Evolutionary conservation across 1,140 invertebrate genomes (phyloP).

Genomic region (Drusus annulatus): DNA sequence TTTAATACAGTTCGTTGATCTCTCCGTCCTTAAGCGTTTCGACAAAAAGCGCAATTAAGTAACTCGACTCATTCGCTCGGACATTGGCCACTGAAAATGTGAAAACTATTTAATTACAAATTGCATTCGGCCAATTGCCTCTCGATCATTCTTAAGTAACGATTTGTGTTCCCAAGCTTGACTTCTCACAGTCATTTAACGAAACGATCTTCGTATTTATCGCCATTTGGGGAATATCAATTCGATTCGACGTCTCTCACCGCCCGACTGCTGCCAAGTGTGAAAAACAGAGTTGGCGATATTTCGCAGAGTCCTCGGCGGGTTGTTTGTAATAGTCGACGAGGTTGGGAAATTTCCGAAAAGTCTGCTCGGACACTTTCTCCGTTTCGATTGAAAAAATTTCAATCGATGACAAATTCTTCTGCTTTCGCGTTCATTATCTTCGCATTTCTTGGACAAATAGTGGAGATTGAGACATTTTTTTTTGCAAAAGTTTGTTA

Average conservation of each 20-base stretch:
- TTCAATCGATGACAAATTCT: slow-evolving; percentile 17
- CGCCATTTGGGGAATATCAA: slow-evolving; percentile 10
- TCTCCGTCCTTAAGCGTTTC: slow-evolving; percentile 24
- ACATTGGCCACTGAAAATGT: background rate
- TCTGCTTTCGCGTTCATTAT: slow-evolving; percentile 5
- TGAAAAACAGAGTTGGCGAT: slow-evolving; percentile 18
- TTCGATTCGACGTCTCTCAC: slow-evolving; percentile 28
- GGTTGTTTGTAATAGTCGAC: slow-evolving; percentile 8
- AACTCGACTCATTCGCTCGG: slow-evolving; percentile 3
- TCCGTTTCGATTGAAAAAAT: slow-evolving; percentile 38
- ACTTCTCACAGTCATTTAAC: slow-evolving; percentile 38
- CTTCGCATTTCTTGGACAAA: background rate
- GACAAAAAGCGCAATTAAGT: slow-evolving; percentile 30
- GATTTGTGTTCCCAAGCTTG: slow-evolving; percentile 41
- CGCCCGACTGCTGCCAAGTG: background rate
- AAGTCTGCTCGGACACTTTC: slow-evolving; percentile 31
- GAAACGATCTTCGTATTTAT: slow-evolving; percentile 32
- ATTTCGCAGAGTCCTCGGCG: slow-evolving; percentile 35
- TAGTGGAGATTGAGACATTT: too few species aligned
- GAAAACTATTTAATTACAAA: slow-evolving; percentile 45
- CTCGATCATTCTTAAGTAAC: slow-evolving; percentile 55
- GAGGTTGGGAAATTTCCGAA: slow-evolving; percentile 32
- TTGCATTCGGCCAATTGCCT: slow-evolving; percentile 49
- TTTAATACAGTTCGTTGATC: background rate
- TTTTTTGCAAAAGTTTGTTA: too few species aligned